phyloP scores from a whole-genome alignment of 2,888 invertebrate genomes.

The Xanthia togata region DNA sequence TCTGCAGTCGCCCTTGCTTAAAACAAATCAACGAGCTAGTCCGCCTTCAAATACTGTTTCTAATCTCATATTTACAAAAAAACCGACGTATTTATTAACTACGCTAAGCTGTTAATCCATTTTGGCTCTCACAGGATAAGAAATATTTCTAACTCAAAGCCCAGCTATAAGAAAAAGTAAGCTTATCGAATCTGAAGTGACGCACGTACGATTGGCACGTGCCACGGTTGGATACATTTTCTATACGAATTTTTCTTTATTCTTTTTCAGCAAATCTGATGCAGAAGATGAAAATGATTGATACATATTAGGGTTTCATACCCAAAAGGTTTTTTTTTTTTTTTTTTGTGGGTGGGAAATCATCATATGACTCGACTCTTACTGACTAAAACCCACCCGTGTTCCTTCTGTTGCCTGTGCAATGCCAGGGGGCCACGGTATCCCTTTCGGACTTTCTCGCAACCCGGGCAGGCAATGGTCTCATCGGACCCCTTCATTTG shows the following conservation, averaged over 20 bases:
- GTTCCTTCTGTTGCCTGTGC: too few relatives aligned
- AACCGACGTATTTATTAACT: constrained; percentile 2
- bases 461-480: too few relatives aligned
- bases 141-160: constrained; percentile 27
- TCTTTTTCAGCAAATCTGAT: background rate
- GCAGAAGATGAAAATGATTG: background rate
- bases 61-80: background rate
- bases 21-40: background rate
- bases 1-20: background rate
- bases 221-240: background rate
- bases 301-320: background rate
- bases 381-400: too few relatives aligned
- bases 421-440: too few relatives aligned
- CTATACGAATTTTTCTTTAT: constrained; percentile 8
- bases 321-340: too few relatives aligned
- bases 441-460: too few relatives aligned
- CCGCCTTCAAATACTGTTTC: background rate
- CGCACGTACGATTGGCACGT: constrained; percentile 40
- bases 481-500: too few relatives aligned
- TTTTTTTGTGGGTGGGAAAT: too few relatives aligned
- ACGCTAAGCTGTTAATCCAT: background rate
- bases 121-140: constrained; percentile 12
- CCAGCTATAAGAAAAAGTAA: background rate
- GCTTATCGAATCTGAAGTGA: constrained; percentile 35
- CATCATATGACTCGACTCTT: too few relatives aligned